Conservation (phyloP, 2,797 vertebrate species). For the Cirrhinus molitorella region DNA sequence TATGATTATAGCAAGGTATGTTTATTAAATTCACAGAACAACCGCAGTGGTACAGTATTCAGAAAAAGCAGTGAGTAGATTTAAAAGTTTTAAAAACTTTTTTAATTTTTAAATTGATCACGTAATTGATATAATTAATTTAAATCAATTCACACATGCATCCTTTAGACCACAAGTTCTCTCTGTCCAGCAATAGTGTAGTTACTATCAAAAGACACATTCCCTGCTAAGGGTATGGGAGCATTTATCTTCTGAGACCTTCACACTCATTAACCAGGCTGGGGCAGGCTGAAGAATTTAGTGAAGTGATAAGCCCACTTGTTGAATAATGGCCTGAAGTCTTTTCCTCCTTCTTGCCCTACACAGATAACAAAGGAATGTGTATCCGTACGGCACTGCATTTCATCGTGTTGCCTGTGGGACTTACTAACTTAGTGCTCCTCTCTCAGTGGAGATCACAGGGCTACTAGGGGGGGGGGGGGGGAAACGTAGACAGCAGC, state of each 20-base stretch:
- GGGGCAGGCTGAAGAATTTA: constrained; percentile 58
- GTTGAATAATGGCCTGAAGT: constrained; percentile 58
- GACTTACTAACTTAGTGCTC: not conserved
- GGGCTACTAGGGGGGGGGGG: too few species aligned
- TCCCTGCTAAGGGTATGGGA: constrained; percentile 14
- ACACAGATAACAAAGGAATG: constrained; percentile 70
- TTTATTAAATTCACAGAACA: not conserved
- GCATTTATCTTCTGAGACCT: constrained; percentile 32
- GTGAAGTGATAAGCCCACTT: constrained; percentile 67
- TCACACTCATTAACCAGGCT: constrained; percentile 39
- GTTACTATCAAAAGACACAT: constrained; percentile 24
- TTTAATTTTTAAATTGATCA: not conserved
- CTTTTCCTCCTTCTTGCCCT: constrained; percentile 66
- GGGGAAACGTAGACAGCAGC: not conserved
- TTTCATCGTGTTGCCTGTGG: constrained; percentile 32
- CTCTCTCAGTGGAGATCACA: constrained; percentile 19
- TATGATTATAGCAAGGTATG: not conserved
- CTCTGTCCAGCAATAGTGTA: not conserved
- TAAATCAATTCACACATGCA: not conserved
- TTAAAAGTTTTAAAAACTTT: not conserved
- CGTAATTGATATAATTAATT: not conserved
- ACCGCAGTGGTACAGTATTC: not conserved
- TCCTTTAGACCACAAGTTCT: not conserved
- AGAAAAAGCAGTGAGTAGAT: not conserved
- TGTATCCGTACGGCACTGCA: constrained; percentile 56